Base-by-base conservation (phyloP, 2,888 invertebrate species). In the Ormyrus pomaceus region DNA sequence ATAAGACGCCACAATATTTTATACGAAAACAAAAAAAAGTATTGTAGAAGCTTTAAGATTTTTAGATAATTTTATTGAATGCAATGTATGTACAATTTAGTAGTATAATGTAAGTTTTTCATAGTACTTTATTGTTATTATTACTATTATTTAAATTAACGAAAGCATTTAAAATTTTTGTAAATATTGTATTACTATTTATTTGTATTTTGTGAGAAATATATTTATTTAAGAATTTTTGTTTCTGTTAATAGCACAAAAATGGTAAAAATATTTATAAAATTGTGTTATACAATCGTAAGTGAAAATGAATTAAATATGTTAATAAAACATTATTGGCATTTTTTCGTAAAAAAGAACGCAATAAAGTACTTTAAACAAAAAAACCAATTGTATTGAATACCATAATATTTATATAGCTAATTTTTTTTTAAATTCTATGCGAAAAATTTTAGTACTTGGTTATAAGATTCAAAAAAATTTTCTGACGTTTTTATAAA, bases 91-190 rank as follows among this genome's bases (percentile, higher is more conserved):
- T 53, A 13, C 34, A 34, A 34, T 34, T 34, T 34, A 34, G 34
- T 34, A 11, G 51, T 72, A 19, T 50, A 61, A 50, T 72, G 13
- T 8, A 46, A 9, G 62, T 61, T 46, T 13, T 73, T 73, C 55
- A 46, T 64, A 64, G 64, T 73, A 73, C 34, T 68, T 50, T 61
- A 64, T 70, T 68, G 50, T 64, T 46, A 73, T 72, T 13, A 45
- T 46, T 8, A 10, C n/a, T 34, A 13, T 11, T 71, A 71, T 51
- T 71, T 51, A 34, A 34, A 11, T 61, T 7, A 69, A 8, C 51
- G 48, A 34, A 61, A 19, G 48, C 7, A 55, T 45, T 65, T 7
- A 61, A 65, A 19, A 34, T 34, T 34, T 48, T 58, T 74, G 74
- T 74, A 62, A 9, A 76, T 76, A 75, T 34, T 50, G 10, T 48